Conservation (phyloP, 2,888 invertebrate species). For the Brachyptera putata region DNA sequence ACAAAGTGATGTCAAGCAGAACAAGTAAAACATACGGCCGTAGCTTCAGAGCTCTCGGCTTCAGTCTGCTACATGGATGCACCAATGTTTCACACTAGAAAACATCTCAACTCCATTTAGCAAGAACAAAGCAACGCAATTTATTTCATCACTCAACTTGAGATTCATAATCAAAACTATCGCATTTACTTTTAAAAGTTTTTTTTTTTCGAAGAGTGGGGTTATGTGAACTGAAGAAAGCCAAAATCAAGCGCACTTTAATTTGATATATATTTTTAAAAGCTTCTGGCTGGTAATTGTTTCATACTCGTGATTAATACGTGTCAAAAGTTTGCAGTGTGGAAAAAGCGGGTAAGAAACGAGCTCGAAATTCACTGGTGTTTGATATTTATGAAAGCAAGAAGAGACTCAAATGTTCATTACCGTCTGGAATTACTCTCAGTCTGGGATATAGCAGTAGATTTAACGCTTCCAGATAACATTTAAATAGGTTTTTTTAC, state of each 20-base stretch:
- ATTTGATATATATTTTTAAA: slow-evolving; percentile 2
- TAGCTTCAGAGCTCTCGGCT: too few relatives aligned
- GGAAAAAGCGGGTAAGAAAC: neutral
- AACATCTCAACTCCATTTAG: too few relatives aligned
- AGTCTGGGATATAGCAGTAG: slow-evolving; percentile 17
- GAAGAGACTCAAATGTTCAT: slow-evolving; percentile 18
- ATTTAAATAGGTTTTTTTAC: slow-evolving; percentile 18
- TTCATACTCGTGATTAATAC: slow-evolving; percentile 19
- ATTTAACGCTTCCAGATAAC: slow-evolving; percentile 17
- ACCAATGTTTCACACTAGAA: too few relatives aligned
- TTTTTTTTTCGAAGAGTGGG: neutral
- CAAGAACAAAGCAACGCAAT: too few relatives aligned
- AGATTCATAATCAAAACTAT: slow-evolving; percentile 3
- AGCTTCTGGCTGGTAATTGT: slow-evolving; percentile 9
- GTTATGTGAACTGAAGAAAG: neutral
- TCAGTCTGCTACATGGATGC: too few relatives aligned
- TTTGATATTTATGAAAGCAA: slow-evolving; percentile 14
- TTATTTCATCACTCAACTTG: slow-evolving; percentile 1
- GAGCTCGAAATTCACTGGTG: neutral
- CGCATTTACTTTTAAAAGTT: slow-evolving; percentile 6
- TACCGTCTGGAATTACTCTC: slow-evolving; percentile 20
- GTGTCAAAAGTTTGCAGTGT: slow-evolving; percentile 8
- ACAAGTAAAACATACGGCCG: too few relatives aligned
- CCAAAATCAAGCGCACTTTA: too few relatives aligned
- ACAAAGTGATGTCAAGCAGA: too few relatives aligned